Conservation (phyloP, 2,797 vertebrate genomes). For the Oryzias dopingdopingensis region DNA sequence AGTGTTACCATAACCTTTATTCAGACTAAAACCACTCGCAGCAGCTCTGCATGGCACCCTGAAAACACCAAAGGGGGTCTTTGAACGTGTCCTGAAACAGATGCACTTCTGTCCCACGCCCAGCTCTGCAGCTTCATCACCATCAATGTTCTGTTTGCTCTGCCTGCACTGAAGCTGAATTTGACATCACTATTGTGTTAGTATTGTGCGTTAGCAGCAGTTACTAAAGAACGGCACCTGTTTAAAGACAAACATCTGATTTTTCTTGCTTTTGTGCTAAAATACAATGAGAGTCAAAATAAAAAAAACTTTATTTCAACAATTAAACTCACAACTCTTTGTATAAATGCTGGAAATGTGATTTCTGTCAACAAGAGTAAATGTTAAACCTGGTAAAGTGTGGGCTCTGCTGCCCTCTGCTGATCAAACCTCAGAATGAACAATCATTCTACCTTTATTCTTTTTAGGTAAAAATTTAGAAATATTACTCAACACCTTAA, state of each 20-base stretch:
- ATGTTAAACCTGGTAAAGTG: not conserved
- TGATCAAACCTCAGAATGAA: constrained; percentile 8
- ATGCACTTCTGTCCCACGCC: not conserved
- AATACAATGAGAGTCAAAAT: not conserved
- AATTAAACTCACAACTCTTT: no score
- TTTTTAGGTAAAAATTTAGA: no score
- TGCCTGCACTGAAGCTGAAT: constrained; percentile 5
- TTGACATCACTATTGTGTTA: not conserved
- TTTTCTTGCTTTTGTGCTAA: not conserved
- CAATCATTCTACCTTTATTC: no score
- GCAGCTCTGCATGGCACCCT: constrained; percentile 32
- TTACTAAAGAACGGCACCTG: not conserved
- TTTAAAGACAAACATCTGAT: not conserved
- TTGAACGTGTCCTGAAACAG: not conserved
- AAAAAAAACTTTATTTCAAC: not conserved
- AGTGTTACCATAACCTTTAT: constrained; percentile 44
- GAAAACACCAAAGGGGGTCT: constrained; percentile 23
- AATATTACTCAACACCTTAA: no score
- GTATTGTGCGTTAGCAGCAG: not conserved
- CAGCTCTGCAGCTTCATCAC: not conserved
- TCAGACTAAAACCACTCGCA: constrained; percentile 30
- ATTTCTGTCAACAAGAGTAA: no score
- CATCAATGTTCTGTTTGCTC: constrained; percentile 4
- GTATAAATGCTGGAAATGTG: no score
- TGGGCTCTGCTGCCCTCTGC: constrained; percentile 52